Evolutionary conservation across 1,140 invertebrate genomes (phyloP), one percentile per base, ranked within the genome.

Genomic region (Drosophila parabipectinata): DNA sequence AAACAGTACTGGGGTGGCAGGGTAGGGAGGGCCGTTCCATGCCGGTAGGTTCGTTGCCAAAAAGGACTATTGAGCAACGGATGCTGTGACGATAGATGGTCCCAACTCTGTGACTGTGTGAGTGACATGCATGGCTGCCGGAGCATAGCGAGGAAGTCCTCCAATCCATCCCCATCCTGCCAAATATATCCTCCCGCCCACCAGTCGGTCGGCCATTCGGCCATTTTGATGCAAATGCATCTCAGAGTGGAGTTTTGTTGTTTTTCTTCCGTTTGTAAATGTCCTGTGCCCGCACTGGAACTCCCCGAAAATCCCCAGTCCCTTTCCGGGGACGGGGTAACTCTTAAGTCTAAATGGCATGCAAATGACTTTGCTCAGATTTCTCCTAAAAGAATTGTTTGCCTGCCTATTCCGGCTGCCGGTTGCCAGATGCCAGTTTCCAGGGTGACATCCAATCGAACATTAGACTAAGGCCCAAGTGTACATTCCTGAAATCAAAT

Each of bases 171-270:
- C 39, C 14, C 41, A 44, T 44, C 41, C 41, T 44, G 5, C 18
- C 39, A 37, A 24, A 54, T 48, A 34, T 32, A 15, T n/a, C 52
- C 28, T 9, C 32, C 24, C 45, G 18, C 45, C 18, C 58, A 10
- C n/a, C 44, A 9, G 14, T 32, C 41, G 53, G 24, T 8, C 44
- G 32, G n/a, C 14, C 39, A 34, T 52, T n/a, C 64, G 14, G 34
- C 55, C 66, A 88, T 83, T 88, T 67, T 73, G 79, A 79, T 88
- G 83, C 83, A 83, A 89, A 89, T 88, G 76, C 79, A 88, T 68
- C 72, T 74, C 54, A 68, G 75, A 76, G 75, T 76, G 66, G 59
- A 67, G 67, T 67, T 60, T 47, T 63, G 58, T 24, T 63, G 57
- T 37, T 53, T 45, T 52, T 39, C 26, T 28, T 28, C 26, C 26